Evolutionary conservation across 1,140 invertebrate genomes (phyloP).

Genomic region (Caenorhabditis remanei): DNA sequence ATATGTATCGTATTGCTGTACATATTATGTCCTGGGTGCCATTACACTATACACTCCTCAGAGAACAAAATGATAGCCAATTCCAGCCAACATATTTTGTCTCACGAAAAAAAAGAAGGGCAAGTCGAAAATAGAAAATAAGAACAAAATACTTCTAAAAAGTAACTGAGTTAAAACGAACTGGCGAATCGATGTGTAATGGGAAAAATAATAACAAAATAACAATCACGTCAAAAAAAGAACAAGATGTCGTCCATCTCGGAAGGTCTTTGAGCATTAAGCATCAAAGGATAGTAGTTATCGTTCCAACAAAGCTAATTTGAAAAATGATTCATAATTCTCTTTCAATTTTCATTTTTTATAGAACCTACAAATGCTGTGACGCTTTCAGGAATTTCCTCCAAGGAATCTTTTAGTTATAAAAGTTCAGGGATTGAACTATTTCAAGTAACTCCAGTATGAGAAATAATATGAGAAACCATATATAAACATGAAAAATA

Average conservation of each 20-base stretch:
- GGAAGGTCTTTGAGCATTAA: conserved; percentile 14
- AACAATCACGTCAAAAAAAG: conserved; percentile 42
- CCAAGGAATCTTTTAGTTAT: background rate
- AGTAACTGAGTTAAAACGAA: background rate
- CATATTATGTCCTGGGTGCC: conserved; percentile 28
- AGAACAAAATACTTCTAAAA: background rate
- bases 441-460: too few species aligned
- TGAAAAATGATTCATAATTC: conserved; percentile 38
- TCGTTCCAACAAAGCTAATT: conserved; percentile 53
- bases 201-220: background rate
- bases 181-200: background rate
- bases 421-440: too few species aligned
- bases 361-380: background rate
- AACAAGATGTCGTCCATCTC: background rate
- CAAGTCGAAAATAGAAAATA: background rate
- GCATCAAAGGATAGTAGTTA: background rate
- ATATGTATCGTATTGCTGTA: conserved; percentile 2
- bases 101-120: background rate
- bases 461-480: too few species aligned
- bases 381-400: background rate
- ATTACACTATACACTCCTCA: background rate
- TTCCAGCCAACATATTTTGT: background rate
- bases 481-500: too few species aligned
- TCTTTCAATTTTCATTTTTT: conserved; percentile 6
- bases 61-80: conserved; percentile 8